phyloP scores from a whole-genome alignment of 2,888 invertebrate species.

The Nasonovia ribisnigri region DNA sequence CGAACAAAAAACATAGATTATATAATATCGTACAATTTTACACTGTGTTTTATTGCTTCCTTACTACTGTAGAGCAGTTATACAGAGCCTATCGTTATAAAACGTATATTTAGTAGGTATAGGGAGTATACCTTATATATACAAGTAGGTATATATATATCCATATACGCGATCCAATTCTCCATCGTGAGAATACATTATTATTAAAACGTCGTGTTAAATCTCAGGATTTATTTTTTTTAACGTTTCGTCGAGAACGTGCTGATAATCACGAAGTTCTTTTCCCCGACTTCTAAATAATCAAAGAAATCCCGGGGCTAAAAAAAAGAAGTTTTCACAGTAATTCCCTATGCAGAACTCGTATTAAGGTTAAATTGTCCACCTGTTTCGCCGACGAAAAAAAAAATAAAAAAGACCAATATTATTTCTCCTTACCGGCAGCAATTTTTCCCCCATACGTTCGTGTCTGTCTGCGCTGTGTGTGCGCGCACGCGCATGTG shows the following conservation, averaged over 20 bases:
- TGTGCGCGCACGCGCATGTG: background rate
- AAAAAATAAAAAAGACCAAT: slow-evolving; percentile 52
- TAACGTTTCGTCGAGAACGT: slow-evolving; percentile 40
- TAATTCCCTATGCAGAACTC: slow-evolving; percentile 63
- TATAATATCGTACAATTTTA: background rate
- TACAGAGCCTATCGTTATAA: background rate
- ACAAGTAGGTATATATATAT: background rate
- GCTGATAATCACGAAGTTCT: slow-evolving; percentile 60
- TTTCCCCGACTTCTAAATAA: slow-evolving; percentile 36
- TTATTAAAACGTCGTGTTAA: slow-evolving; percentile 9
- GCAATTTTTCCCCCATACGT: slow-evolving; percentile 50
- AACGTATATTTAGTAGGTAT: background rate
- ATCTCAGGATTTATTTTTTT: slow-evolving; percentile 24
- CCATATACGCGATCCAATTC: background rate
- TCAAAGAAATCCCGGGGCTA: slow-evolving; percentile 50
- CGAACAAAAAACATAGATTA: background rate
- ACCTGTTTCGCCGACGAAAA: slow-evolving; percentile 48
- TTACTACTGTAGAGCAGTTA: background rate
- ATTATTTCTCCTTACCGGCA: slow-evolving; percentile 51
- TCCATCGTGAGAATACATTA: slow-evolving; percentile 1
- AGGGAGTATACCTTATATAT: background rate
- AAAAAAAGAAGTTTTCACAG: background rate
- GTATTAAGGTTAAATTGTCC: slow-evolving; percentile 63
- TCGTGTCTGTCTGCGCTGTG: background rate
- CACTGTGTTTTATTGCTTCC: background rate